Percentiles rank a stretch among this genome's conserved stretches.
phyloP scores from a whole-genome alignment of 2,888 invertebrate species.

The Agriopis leucophaearia region DNA sequence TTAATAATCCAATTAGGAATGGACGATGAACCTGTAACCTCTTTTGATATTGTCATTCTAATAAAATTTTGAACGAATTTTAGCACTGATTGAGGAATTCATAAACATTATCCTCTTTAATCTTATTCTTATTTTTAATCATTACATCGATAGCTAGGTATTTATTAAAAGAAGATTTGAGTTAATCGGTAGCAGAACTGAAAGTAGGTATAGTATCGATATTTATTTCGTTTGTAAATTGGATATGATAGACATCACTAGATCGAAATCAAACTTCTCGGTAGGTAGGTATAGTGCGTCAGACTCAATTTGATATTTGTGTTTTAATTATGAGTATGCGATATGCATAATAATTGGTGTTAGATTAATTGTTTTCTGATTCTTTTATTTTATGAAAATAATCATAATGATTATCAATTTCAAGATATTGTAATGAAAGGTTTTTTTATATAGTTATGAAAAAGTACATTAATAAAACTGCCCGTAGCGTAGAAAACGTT shows the following conservation, averaged over 20 bases:
- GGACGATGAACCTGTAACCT: slow-evolving; percentile 43
- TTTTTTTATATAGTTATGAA: no score
- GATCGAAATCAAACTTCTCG: slow-evolving; percentile 17
- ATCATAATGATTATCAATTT: no score
- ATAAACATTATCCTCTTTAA: no score
- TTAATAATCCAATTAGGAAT: slow-evolving; percentile 47
- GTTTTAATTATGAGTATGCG: background rate
- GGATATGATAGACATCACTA: slow-evolving; percentile 28
- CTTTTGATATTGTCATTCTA: slow-evolving; percentile 27
- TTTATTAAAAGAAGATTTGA: background rate
- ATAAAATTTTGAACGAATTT: slow-evolving; percentile 27
- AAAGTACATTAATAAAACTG: no score
- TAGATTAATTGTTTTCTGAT: background rate
- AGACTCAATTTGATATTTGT: slow-evolving; percentile 21
- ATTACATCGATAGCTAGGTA: background rate
- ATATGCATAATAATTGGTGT: background rate
- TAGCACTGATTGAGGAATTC: slow-evolving; percentile 8
- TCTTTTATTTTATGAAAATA: background rate
- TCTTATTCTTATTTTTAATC: background rate
- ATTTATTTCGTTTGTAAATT: slow-evolving; percentile 22
- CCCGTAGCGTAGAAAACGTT: no score
- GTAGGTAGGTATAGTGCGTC: background rate
- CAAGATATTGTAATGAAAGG: no score
- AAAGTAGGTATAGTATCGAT: slow-evolving; percentile 24
- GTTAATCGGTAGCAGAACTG: slow-evolving; percentile 14